Conservation (phyloP, 1,140 invertebrate species). For the Arion vulgaris region DNA sequence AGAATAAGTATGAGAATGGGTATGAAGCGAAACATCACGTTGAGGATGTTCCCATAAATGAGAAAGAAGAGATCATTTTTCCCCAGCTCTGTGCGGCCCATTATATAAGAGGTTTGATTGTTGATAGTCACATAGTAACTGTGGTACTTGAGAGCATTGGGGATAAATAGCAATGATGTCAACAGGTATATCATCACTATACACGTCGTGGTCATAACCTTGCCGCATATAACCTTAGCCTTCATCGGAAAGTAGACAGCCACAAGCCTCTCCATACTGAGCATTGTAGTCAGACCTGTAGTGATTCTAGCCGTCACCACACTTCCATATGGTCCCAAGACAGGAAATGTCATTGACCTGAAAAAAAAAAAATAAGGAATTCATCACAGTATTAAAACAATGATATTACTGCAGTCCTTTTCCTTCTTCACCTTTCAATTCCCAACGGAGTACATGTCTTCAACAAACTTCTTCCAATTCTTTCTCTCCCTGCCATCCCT, state of each 20-base stretch:
- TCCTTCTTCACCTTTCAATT: too few relatives aligned
- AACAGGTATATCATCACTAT: slow-evolving; percentile 56
- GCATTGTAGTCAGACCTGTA: slow-evolving; percentile 56
- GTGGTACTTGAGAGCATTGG: slow-evolving; percentile 59
- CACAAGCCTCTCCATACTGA: slow-evolving; percentile 61
- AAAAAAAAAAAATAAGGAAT: slow-evolving; percentile 15
- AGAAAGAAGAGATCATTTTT: slow-evolving; percentile 52
- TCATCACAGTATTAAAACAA: too few relatives aligned
- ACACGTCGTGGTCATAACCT: slow-evolving; percentile 48
- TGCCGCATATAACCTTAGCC: slow-evolving; percentile 56
- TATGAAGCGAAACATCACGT: slow-evolving; percentile 59
- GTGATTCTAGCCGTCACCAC: slow-evolving; percentile 62
- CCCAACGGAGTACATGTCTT: too few relatives aligned
- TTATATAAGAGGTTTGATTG: slow-evolving; percentile 39
- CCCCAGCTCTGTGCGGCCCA: slow-evolving; percentile 51
- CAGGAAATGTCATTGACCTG: slow-evolving; percentile 54
- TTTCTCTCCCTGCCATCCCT: too few relatives aligned
- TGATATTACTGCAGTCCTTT: too few relatives aligned
- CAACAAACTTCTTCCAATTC: too few relatives aligned
- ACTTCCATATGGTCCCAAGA: slow-evolving; percentile 60
- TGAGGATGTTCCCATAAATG: slow-evolving; percentile 57
- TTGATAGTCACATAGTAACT: slow-evolving; percentile 17
- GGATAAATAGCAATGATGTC: slow-evolving; percentile 58
- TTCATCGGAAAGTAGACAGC: slow-evolving; percentile 64
- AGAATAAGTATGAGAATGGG: slow-evolving; percentile 55